Percentiles rank a stretch among this genome's conserved stretches.
These are phyloP conservation scores for Holacanthella duospinosa DNA, from an alignment of 2,888 invertebrate genomes.

Conservation along the genomic window DNA sequence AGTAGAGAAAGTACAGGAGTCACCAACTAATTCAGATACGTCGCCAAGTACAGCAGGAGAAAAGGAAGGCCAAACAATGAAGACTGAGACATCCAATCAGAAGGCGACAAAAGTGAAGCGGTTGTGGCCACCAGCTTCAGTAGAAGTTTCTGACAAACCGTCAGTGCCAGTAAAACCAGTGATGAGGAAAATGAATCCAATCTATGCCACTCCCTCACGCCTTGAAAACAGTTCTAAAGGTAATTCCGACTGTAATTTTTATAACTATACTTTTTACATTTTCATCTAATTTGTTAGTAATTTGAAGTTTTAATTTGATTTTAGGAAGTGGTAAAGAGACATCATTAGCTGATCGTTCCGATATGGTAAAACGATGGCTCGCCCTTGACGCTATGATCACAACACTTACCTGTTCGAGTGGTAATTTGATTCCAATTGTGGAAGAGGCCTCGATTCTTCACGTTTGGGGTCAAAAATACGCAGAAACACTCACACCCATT, in stretches of 20 bases:
- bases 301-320: constrained; percentile 9
- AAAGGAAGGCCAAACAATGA: constrained; percentile 5
- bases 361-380: constrained; percentile 37
- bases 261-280: background rate
- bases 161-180: constrained; percentile 59
- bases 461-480: constrained; percentile 36
- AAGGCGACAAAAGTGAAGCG: constrained; percentile 41
- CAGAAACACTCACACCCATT: constrained; percentile 35
- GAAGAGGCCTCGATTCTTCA: constrained; percentile 37
- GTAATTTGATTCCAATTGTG: constrained; percentile 37
- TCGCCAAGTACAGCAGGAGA: background rate
- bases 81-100: constrained; percentile 29
- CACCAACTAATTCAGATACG: background rate
- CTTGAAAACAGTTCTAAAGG: constrained; percentile 35
- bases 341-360: constrained; percentile 29
- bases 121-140: constrained; percentile 45
- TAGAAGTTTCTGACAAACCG: constrained; percentile 50
- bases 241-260: constrained; percentile 10
- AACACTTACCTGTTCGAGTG: constrained; percentile 36
- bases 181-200: constrained; percentile 53
- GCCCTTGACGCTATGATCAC: constrained; percentile 38
- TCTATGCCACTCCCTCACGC: constrained; percentile 62
- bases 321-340: constrained; percentile 21
- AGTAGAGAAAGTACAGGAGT: background rate
- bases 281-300: constrained; percentile 5